Conservation (phyloP, 2,888 invertebrate genomes). For the Hirtodrosophila alboralis region DNA sequence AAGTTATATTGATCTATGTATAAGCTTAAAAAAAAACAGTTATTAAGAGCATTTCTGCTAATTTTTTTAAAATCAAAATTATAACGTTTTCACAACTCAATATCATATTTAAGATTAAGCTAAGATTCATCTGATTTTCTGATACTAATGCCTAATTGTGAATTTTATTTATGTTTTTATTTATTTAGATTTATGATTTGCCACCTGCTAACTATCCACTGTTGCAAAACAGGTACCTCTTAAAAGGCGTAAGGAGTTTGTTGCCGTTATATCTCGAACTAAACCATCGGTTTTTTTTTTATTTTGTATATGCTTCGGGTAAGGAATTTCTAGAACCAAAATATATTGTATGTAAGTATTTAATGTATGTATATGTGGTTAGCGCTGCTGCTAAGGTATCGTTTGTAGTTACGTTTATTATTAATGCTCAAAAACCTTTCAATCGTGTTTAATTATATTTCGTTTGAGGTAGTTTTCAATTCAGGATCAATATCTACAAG, state of each 20-base stretch:
- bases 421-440: conserved; percentile 73
- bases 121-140: conserved; percentile 12
- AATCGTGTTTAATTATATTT: conserved; percentile 65
- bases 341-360: conserved; percentile 9
- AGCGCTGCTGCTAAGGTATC: conserved; percentile 75
- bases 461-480: conserved; percentile 78
- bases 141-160: neutral
- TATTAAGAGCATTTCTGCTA: no score
- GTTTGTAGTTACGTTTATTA: conserved; percentile 73
- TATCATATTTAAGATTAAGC: no score
- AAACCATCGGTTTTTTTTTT: conserved; percentile 21
- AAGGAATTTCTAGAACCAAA: conserved; percentile 18
- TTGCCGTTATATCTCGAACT: conserved; percentile 22
- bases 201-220: conserved; percentile 33
- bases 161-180: conserved; percentile 11
- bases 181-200: conserved; percentile 19
- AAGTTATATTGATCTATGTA: no score
- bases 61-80: no score
- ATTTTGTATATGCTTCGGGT: conserved; percentile 5
- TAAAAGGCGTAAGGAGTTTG: conserved; percentile 57
- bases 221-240: conserved; percentile 70
- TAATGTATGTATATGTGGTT: conserved; percentile 52
- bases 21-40: no score
- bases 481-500: conserved; percentile 79
- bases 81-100: no score